Conservation (phyloP, 1,140 invertebrate genomes). For the Caenorhabditis brenneri region DNA sequence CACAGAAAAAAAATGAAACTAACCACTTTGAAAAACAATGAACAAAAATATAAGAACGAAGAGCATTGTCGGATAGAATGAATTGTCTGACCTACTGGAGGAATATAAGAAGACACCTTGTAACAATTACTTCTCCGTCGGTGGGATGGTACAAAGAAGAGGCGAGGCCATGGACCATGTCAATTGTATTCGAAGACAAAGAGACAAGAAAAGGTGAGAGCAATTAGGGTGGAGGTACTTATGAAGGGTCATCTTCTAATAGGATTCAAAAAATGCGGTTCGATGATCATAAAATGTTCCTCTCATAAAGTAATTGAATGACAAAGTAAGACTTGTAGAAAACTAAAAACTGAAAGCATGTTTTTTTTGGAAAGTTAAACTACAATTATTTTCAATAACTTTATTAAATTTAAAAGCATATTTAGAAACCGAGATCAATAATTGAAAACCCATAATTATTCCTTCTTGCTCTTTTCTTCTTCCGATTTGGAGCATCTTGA, state of each 20-base stretch:
- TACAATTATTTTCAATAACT: background rate
- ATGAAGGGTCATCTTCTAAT: no score
- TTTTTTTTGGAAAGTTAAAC: no score
- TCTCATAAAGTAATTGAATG: no score
- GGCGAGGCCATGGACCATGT: conserved; percentile 2
- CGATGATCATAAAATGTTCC: no score
- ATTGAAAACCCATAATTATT: background rate
- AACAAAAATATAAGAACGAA: background rate
- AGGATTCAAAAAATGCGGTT: no score
- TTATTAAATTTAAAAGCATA: background rate
- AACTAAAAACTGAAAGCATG: no score
- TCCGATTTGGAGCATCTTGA: background rate
- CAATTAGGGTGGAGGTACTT: background rate
- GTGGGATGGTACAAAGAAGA: background rate
- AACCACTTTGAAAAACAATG: background rate
- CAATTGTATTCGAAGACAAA: background rate
- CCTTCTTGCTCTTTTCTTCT: background rate
- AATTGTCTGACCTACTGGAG: background rate
- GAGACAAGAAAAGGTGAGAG: background rate
- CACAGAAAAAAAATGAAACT: background rate
- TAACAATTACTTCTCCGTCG: background rate
- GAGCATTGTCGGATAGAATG: background rate
- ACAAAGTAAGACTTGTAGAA: no score
- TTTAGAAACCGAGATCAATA: background rate
- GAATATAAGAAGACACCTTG: background rate